phyloP scores from a whole-genome alignment of 2,113 vertebrate genomes.

The Plotosus lineatus region DNA sequence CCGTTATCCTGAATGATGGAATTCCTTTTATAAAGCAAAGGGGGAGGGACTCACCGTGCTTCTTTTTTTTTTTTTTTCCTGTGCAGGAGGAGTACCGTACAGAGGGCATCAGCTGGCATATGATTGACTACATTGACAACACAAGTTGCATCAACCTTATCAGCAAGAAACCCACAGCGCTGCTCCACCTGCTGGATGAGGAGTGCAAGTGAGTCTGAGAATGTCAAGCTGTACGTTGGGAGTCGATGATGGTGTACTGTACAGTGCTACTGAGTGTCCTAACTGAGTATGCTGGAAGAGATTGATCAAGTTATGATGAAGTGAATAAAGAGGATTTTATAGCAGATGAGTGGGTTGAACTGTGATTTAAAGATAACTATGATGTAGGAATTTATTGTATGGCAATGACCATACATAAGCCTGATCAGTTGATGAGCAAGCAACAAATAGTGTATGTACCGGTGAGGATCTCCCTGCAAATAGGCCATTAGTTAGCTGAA shows the following conservation, averaged over 20 bases:
- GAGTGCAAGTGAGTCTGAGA: constrained; percentile 93
- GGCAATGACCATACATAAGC: no score
- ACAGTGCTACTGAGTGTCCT: neutral
- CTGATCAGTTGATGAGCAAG: no score
- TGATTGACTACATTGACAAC: constrained; percentile 97
- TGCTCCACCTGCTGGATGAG: constrained; percentile 96
- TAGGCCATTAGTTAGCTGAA: no score
- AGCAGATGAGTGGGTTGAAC: neutral
- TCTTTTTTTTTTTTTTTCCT: constrained; percentile 21
- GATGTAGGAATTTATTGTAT: neutral
- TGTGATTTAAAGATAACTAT: neutral
- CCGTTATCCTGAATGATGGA: neutral
- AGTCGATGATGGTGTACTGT: neutral
- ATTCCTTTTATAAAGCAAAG: neutral
- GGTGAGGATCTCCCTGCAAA: no score
- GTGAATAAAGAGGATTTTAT: neutral
- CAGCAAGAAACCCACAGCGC: constrained; percentile 95
- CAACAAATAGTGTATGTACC: no score
- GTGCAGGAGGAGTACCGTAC: constrained; percentile 89
- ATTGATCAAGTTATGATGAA: neutral
- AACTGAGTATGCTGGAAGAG: neutral
- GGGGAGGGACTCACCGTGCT: no score
- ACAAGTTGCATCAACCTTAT: constrained; percentile 94
- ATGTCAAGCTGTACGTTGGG: neutral
- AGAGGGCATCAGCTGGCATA: constrained; percentile 97